Percentiles rank a stretch among this genome's conserved stretches.
phyloP scores from a whole-genome alignment of 2,797 vertebrate species.

The Leptatherina wallacei region DNA sequence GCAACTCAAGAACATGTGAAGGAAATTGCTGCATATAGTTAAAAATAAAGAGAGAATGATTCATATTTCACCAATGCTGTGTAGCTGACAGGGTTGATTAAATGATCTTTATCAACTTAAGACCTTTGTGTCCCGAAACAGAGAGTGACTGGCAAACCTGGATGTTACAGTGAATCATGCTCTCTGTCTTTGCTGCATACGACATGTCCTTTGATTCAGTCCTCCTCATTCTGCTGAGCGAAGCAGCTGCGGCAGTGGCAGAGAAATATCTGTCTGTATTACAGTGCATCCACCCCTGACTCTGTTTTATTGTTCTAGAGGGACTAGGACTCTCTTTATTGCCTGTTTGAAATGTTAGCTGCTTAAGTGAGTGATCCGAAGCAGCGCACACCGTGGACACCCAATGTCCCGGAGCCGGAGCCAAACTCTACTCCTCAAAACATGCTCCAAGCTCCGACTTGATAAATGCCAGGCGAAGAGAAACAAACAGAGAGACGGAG shows the following conservation, averaged over 20 bases:
- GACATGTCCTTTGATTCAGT: constrained; percentile 57
- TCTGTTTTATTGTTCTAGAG: constrained; percentile 72
- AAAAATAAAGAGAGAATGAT: too few species aligned
- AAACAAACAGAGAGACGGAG: constrained; percentile 38
- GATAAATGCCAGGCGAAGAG: constrained; percentile 57
- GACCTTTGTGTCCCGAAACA: constrained; percentile 1
- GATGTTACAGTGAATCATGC: constrained; percentile 28
- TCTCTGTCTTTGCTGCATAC: constrained; percentile 28
- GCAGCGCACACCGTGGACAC: constrained; percentile 53
- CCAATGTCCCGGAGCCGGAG: constrained; percentile 62
- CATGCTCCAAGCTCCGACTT: constrained; percentile 40
- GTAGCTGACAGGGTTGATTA: constrained; percentile 12
- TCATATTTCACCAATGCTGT: background rate
- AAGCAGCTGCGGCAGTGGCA: constrained; percentile 63
- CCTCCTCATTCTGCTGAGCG: constrained; percentile 61
- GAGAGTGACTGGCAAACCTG: constrained; percentile 33
- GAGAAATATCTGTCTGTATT: constrained; percentile 70
- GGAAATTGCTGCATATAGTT: background rate
- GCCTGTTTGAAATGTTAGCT: constrained; percentile 74
- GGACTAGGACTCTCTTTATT: constrained; percentile 70
- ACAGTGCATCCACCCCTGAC: constrained; percentile 71
- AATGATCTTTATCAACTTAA: constrained; percentile 15
- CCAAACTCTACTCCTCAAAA: constrained; percentile 38
- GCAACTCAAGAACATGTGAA: constrained; percentile 7
- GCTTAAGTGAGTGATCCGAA: constrained; percentile 72